Percentiles rank a stretch among this genome's conserved stretches.
Evolutionary conservation across 1,140 invertebrate genomes (phyloP).

Genomic region (Rhyacophila brunnea): DNA sequence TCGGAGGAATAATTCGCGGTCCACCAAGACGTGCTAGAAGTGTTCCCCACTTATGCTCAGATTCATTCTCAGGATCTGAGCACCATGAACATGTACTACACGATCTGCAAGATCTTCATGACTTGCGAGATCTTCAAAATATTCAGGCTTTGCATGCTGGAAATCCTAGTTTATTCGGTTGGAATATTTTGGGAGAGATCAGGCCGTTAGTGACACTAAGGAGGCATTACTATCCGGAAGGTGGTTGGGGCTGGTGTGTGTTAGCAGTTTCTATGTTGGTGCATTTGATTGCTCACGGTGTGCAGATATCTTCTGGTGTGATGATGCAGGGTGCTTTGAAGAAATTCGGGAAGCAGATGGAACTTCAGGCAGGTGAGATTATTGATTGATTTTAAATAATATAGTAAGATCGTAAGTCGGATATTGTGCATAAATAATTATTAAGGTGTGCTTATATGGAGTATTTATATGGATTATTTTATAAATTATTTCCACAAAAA

Average conservation of each 20-base stretch:
- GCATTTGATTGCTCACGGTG: slow-evolving; percentile 65
- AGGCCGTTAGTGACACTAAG: slow-evolving; percentile 51
- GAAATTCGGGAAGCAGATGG: slow-evolving; percentile 50
- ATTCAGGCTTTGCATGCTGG: slow-evolving; percentile 10
- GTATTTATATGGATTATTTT: no score
- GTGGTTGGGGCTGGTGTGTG: slow-evolving; percentile 80
- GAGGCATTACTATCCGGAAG: slow-evolving; percentile 75
- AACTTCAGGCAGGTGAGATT: slow-evolving; percentile 50
- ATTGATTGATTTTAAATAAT: background rate
- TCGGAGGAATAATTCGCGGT: slow-evolving; percentile 3
- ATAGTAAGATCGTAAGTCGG: no score
- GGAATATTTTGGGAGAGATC: slow-evolving; percentile 29
- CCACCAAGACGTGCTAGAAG: slow-evolving; percentile 25
- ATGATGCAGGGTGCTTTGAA: slow-evolving; percentile 52
- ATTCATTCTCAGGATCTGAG: slow-evolving; percentile 27
- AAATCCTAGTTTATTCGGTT: background rate
- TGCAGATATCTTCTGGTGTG: slow-evolving; percentile 61
- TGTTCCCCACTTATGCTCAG: slow-evolving; percentile 24
- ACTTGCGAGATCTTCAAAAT: slow-evolving; percentile 3
- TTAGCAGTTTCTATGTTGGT: slow-evolving; percentile 64
- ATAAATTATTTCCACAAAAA: no score
- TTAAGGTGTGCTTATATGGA: no score
- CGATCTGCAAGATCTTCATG: slow-evolving; percentile 24
- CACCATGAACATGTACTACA: slow-evolving; percentile 16
- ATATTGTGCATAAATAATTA: no score